phyloP scores from a whole-genome alignment of 2,113 vertebrate species.

The Fulmarus glacialis region DNA sequence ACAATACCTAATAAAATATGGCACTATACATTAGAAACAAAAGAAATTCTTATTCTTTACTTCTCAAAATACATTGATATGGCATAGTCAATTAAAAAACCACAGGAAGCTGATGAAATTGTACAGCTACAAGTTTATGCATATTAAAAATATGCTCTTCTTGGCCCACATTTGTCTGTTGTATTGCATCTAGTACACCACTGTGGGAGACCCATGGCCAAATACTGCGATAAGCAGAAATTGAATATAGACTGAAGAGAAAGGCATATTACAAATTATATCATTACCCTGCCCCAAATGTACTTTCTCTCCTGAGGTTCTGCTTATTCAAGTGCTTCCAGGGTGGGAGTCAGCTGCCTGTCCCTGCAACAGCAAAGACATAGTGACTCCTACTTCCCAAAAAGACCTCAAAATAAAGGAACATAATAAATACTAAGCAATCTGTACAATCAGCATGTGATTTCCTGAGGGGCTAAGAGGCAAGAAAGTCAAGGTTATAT shows the following conservation, averaged over 20 bases:
- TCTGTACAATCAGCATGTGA: neutral
- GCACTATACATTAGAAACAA: neutral
- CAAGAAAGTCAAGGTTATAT: conserved; percentile 9
- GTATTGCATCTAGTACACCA: neutral
- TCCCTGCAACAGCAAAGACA: neutral
- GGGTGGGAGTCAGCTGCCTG: neutral
- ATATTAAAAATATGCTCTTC: neutral
- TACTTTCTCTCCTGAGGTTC: neutral
- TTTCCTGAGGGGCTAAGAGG: neutral
- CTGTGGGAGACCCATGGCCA: neutral
- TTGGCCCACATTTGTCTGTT: neutral
- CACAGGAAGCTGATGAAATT: neutral
- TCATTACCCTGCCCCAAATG: neutral
- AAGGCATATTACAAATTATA: neutral
- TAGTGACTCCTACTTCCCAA: neutral
- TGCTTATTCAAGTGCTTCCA: neutral
- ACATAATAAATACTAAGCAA: neutral
- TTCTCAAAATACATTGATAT: neutral
- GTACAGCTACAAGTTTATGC: neutral
- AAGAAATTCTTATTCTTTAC: neutral
- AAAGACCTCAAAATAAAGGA: neutral
- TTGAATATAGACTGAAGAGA: neutral
- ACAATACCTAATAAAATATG: neutral
- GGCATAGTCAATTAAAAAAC: neutral
- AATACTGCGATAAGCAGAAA: neutral